phyloP scores from a whole-genome alignment of 2,888 invertebrate species.

The Suillia variegata region DNA sequence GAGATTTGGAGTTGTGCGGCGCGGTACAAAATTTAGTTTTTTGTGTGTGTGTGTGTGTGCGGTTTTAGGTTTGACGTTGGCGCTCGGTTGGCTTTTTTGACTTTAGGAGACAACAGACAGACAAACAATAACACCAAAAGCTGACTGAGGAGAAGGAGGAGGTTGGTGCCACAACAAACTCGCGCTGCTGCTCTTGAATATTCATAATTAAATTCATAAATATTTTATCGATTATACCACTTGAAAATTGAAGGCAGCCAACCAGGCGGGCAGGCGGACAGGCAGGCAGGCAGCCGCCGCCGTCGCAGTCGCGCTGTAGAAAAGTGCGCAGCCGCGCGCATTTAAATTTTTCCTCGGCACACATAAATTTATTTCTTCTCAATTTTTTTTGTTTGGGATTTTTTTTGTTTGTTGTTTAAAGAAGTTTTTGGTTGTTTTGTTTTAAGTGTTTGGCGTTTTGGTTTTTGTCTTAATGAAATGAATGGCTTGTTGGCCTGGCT shows the following conservation, averaged over 20 bases:
- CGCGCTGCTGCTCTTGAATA: conserved; percentile 14
- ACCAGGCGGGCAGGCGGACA: too few species aligned
- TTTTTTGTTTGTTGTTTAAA: background rate
- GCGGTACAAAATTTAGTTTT: too few species aligned
- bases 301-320: background rate
- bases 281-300: too few species aligned
- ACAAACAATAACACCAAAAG: too few species aligned
- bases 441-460: background rate
- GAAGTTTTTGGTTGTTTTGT: background rate
- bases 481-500: background rate
- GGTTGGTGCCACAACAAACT: conserved; percentile 1
- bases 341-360: background rate
- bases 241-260: too few species aligned
- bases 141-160: too few species aligned
- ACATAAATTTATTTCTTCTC: background rate
- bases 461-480: conserved; percentile 7
- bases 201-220: conserved; percentile 23
- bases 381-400: background rate
- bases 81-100: too few species aligned
- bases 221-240: conserved; percentile 12
- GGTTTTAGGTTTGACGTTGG: too few species aligned
- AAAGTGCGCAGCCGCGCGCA: background rate
- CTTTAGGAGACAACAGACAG: too few species aligned
- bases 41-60: too few species aligned
- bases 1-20: too few species aligned